phyloP scores from a whole-genome alignment of 2,113 vertebrate genomes.

The Phoenicopterus ruber region DNA sequence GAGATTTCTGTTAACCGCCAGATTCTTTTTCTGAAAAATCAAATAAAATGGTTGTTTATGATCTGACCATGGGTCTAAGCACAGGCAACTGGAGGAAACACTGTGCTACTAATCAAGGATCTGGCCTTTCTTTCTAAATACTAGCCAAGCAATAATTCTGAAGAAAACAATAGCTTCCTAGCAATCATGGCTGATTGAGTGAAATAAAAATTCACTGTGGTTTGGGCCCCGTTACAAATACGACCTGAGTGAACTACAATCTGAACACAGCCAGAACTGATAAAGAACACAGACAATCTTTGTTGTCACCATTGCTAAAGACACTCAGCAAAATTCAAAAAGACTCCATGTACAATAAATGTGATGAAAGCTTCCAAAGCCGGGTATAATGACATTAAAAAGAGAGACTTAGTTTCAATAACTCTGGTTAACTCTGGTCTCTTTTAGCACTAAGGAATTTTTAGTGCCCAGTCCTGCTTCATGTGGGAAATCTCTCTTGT shows the following conservation, averaged over 20 bases:
- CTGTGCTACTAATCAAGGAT: neutral
- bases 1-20: neutral
- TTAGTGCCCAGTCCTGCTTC: neutral
- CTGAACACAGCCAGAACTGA: neutral
- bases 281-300: neutral
- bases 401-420: neutral
- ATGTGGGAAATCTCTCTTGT: neutral
- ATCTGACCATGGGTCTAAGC: neutral
- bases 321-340: neutral
- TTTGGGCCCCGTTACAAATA: neutral
- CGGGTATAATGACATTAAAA: neutral
- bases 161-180: neutral
- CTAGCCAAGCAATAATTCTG: neutral
- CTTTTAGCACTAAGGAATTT: neutral
- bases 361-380: neutral
- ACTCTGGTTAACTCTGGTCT: neutral
- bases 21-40: neutral
- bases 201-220: neutral
- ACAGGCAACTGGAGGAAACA: neutral
- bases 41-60: neutral
- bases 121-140: neutral
- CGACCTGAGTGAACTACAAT: neutral
- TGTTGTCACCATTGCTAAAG: neutral
- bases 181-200: neutral
- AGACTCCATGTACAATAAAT: neutral